Evolutionary conservation across 2,888 invertebrate genomes (phyloP), one percentile per base, ranked within the genome.

Genomic region (Bunonema sp.): DNA sequence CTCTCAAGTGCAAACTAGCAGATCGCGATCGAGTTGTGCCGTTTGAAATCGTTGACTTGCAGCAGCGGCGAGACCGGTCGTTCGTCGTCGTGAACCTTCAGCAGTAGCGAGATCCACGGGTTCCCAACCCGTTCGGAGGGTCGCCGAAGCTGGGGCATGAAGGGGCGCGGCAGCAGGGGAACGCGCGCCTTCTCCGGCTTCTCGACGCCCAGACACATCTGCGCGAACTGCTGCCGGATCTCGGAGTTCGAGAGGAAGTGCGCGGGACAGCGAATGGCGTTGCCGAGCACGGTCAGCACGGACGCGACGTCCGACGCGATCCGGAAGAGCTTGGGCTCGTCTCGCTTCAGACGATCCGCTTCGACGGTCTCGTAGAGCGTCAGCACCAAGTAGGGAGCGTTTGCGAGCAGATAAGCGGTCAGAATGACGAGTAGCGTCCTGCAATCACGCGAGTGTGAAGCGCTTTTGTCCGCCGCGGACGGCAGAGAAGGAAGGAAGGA

Each of bases 211-310:
- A 45, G 55, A 26, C 54, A 39, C 49, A 58, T 44, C 18, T 50
- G 45, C 24, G 46, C 26, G 37, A 59, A 57, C 33, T 65, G 59
- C n/a, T 55, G 51, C 18, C 65, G 53, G 28, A 65, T 58, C 39
- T 65, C 65, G 2, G 49, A 50, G 38, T 63, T 63, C 29, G 57
- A 52, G 37, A 54, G 45, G 26, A 66, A 47, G 35, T 65, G 63
- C 4, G 61, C 60, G 3, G 65, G 65, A 36, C 53, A 61, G 30
- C 65, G 44, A n/a, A 65, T 57, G 5, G 61, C 65, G 37, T 64
- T 64, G 5, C 65, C 64, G 16, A 62, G 46, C 10, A 32, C 55
- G 7, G 65, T 61, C 1, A 65, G 47, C 32, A 66, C 41, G 12
- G 56, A 54, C 3, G 65, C 57, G 3, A 50, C 36, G 35, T 65